Percentiles rank a stretch among this genome's conserved stretches.
phyloP scores from a whole-genome alignment of 2,888 invertebrate genomes.

The Hyalella azteca region DNA sequence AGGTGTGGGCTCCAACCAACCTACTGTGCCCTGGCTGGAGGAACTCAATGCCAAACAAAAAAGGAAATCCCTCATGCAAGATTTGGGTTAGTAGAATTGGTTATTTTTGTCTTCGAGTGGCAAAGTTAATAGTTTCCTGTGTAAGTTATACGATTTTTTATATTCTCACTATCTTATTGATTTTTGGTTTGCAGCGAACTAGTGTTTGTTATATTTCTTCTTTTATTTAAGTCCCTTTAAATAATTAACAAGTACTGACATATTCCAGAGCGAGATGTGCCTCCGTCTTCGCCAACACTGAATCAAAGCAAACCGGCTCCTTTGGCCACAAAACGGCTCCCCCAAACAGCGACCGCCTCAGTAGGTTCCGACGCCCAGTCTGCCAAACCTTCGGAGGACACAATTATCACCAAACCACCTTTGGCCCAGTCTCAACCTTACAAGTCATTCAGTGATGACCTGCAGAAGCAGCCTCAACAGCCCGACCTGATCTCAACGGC shows the following conservation, averaged over 20 bases:
- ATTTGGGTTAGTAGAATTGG: neutral
- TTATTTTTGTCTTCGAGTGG: too few species aligned
- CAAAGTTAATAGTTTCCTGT: too few species aligned
- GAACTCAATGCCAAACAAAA: conserved; percentile 51
- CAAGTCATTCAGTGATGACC: neutral
- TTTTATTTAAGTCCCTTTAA: too few species aligned
- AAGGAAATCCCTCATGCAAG: conserved; percentile 34
- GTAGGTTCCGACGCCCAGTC: neutral
- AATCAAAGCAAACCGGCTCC: neutral
- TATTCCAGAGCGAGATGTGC: neutral
- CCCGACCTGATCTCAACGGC: conserved; percentile 24
- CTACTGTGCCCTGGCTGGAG: conserved; percentile 52
- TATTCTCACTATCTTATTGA: too few species aligned
- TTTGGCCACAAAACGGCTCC: neutral
- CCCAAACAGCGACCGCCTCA: too few species aligned
- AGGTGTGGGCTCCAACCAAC: neutral
- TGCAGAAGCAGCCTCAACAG: neutral
- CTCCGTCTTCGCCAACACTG: neutral
- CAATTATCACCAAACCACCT: neutral
- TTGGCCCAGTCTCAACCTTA: neutral
- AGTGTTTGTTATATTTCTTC: too few species aligned
- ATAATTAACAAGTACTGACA: too few species aligned
- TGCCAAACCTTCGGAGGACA: neutral
- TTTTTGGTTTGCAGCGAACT: too few species aligned
- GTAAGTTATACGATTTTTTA: too few species aligned